Base-by-base conservation (phyloP, 2,888 invertebrate genomes). In the Xestia c-nigrum region DNA sequence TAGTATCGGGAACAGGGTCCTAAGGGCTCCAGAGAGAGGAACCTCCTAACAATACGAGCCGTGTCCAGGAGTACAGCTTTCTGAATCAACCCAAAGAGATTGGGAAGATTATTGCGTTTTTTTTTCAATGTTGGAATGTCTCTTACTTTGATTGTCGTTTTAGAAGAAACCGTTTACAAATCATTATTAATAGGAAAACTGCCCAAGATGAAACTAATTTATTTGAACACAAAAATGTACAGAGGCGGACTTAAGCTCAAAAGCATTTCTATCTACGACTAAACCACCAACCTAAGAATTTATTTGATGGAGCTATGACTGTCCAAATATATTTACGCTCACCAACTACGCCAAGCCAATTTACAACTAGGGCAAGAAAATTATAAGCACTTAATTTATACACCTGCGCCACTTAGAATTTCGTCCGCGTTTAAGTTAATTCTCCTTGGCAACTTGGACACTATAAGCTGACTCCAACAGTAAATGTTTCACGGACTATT, bases 391-490 rank as follows among this genome's bases (percentile, higher is more conserved):
- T 86, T 69, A 59, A 70, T 61, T 61, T 24, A 5, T 57, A 24
- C 83, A 83, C 84, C 87, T 84, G 80, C 46, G 61, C 19, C 66
- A 31, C 38, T 74, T 78, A 50, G 59, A 78, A 81, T 24, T 61
- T 72, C 64, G 71, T 72, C 46, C 61, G 68, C 63, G n/a, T 43
- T 47, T 47, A 43, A 72, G 59, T 24, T 84, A 86, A 83, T 74
- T 2, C 84, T 55, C 1, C 59, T 52, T 86, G 84, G 78, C 84
- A 83, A 83, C 65, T 86, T 84, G 65, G 84, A 86, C 84, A 79
- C 43, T 69, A 12, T 83, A 86, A 83, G 71, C 87, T 16, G 64
- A 47, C 67, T 71, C 24, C 52, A n/a, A 72, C 59, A 59, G 50
- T 59, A 50, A 71, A 52, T 61, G 63, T 61, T 70, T 46, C 5